These are phyloP conservation scores for Halictus ligatus DNA, from an alignment of 2,888 invertebrate species.

Conservation along the genomic window DNA sequence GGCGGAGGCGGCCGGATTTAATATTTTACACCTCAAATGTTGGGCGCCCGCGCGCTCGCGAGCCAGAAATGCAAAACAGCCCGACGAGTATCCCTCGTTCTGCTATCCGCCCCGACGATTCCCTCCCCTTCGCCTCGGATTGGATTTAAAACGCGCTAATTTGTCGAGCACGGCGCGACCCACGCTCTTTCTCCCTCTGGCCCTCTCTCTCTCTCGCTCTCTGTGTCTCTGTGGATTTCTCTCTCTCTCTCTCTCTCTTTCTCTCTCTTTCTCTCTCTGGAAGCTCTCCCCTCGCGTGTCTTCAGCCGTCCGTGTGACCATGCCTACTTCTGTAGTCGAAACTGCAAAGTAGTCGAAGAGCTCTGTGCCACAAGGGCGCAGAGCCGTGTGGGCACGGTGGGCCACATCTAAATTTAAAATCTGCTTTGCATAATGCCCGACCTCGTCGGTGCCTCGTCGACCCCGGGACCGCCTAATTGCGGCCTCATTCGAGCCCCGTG, in stretches of 20 bases:
- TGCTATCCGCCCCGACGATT: slow-evolving; percentile 52
- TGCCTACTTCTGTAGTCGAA: slow-evolving; percentile 23
- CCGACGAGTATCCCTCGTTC: slow-evolving; percentile 36
- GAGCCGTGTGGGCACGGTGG: slow-evolving; percentile 67
- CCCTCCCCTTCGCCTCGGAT: slow-evolving; percentile 79
- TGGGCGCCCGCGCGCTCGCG: slow-evolving; percentile 77
- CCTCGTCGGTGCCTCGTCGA: slow-evolving; percentile 72
- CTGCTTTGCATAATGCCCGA: slow-evolving; percentile 83
- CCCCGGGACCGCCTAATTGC: slow-evolving; percentile 80
- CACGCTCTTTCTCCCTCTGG: slow-evolving; percentile 58
- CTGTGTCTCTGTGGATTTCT: not conserved
- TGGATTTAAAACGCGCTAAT: slow-evolving; percentile 84
- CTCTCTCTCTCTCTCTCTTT: not conserved
- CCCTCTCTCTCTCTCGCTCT: slow-evolving; percentile 7
- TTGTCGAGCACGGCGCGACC: slow-evolving; percentile 78
- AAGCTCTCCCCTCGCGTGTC: slow-evolving; percentile 35
- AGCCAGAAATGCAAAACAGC: slow-evolving; percentile 76
- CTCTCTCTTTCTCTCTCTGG: not conserved
- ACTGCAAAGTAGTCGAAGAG: slow-evolving; percentile 30
- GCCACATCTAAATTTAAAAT: slow-evolving; percentile 84
- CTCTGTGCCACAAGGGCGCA: slow-evolving; percentile 27
- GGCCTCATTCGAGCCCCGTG: slow-evolving; percentile 78
- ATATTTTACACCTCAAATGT: slow-evolving; percentile 85
- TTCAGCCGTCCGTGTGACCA: slow-evolving; percentile 50
- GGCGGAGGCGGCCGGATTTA: slow-evolving; percentile 80